phyloP scores from a whole-genome alignment of 2,113 vertebrate species.

The Dipodomys ordii region DNA sequence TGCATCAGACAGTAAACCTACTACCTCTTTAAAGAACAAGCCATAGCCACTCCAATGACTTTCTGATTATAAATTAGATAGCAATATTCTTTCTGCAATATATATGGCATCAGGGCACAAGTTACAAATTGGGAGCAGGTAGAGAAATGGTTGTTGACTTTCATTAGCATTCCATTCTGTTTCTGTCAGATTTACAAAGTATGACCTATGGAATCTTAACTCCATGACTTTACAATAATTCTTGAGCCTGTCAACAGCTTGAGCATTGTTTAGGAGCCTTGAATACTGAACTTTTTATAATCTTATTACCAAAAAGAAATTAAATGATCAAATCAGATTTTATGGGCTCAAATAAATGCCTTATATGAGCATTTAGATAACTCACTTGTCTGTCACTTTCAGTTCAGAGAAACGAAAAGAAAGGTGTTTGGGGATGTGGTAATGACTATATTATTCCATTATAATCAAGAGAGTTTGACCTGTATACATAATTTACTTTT shows the following conservation, averaged over 20 bases:
- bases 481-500: background rate
- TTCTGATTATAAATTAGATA: slow-evolving; percentile 60
- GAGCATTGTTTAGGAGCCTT: slow-evolving; percentile 5
- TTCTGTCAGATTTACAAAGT: slow-evolving; percentile 28
- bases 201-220: background rate
- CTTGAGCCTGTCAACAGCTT: background rate
- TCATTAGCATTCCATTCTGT: slow-evolving; percentile 54
- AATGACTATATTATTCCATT: background rate
- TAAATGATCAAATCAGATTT: slow-evolving; percentile 49
- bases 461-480: background rate
- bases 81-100: slow-evolving; percentile 21
- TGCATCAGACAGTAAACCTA: background rate
- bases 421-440: background rate
- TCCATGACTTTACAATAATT: slow-evolving; percentile 44
- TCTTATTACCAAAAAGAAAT: slow-evolving; percentile 37
- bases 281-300: background rate
- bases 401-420: background rate
- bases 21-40: slow-evolving; percentile 17
- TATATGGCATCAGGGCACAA: background rate
- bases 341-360: background rate
- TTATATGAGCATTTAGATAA: background rate
- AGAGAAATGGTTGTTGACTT: slow-evolving; percentile 25
- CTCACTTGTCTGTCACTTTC: background rate
- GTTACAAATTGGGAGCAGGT: slow-evolving; percentile 34
- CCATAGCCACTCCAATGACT: background rate